Evolutionary conservation across 53 echinoderm and acorn worm genomes (phyloP).

Genomic region (Holothuria leucospilota): DNA sequence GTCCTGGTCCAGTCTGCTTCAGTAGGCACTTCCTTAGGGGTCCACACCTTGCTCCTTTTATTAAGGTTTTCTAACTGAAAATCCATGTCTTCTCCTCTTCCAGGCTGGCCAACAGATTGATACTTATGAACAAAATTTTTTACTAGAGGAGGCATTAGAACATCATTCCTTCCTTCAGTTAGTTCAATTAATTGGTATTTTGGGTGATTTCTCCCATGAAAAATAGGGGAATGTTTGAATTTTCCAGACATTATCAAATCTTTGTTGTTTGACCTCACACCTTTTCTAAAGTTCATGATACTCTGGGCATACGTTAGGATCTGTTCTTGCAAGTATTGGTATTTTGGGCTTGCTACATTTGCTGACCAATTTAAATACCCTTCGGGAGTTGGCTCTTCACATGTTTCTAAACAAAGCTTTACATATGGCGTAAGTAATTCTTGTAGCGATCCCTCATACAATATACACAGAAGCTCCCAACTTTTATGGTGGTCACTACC

Average conservation of each 20-base stretch:
- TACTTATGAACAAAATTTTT: background rate
- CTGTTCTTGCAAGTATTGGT: slow-evolving; percentile 56
- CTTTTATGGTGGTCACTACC: slow-evolving; percentile 60
- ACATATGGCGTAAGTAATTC: slow-evolving; percentile 53
- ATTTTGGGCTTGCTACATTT: slow-evolving; percentile 40
- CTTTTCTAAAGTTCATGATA: slow-evolving; percentile 50
- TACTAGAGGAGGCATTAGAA: background rate
- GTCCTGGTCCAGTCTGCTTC: slow-evolving; percentile 31
- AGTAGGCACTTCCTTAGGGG: slow-evolving; percentile 54
- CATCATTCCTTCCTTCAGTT: slow-evolving; percentile 12
- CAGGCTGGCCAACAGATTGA: slow-evolving; percentile 29
- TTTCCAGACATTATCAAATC: slow-evolving; percentile 30
- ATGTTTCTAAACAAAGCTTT: background rate
- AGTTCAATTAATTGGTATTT: slow-evolving; percentile 61
- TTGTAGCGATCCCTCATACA: slow-evolving; percentile 28
- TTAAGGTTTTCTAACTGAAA: slow-evolving; percentile 56
- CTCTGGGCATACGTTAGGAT: slow-evolving; percentile 51
- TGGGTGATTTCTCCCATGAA: slow-evolving; percentile 32
- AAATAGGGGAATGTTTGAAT: slow-evolving; percentile 45
- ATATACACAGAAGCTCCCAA: slow-evolving; percentile 56
- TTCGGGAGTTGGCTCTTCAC: slow-evolving; percentile 15
- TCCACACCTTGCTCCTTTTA: slow-evolving; percentile 52
- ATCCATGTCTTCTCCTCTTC: slow-evolving; percentile 53
- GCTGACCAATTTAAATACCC: slow-evolving; percentile 46
- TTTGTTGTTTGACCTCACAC: slow-evolving; percentile 47